Evolutionary conservation across 1,140 invertebrate species (phyloP).

Genomic region (Heterodera carotae): DNA sequence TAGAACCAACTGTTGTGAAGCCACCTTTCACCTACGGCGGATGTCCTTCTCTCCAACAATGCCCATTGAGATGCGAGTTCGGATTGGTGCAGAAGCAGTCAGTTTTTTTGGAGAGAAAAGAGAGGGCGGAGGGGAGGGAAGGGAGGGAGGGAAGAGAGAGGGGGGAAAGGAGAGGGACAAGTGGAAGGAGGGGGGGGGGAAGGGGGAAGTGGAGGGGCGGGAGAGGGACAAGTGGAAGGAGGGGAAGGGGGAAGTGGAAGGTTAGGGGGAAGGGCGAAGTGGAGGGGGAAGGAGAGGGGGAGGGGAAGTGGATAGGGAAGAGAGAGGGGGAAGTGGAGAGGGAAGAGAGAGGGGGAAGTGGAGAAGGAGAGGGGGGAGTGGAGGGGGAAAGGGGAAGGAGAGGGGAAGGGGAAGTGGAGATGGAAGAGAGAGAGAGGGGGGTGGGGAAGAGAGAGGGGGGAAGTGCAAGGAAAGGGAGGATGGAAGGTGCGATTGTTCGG

Average conservation of each 20-base stretch:
- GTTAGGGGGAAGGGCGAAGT: too few species aligned
- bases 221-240: background rate
- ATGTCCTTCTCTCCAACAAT: slow-evolving; percentile 37
- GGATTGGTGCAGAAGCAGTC: slow-evolving; percentile 38
- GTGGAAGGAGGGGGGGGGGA: too few species aligned
- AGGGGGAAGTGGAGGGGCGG: too few species aligned
- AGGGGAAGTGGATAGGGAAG: too few species aligned
- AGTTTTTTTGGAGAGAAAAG: background rate
- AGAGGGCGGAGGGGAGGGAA: too few species aligned
- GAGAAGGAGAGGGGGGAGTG: too few species aligned
- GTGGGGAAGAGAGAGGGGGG: background rate
- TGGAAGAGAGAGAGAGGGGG: background rate
- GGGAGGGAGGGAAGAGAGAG: too few species aligned
- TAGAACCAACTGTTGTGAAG: slow-evolving; percentile 41
- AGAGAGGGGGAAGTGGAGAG: background rate
- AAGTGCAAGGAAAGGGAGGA: too few species aligned
- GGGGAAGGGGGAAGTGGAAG: background rate
- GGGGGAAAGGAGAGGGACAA: too few species aligned
- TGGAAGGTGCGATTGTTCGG: background rate
- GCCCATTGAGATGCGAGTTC: slow-evolving; percentile 43
- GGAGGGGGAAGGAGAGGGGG: too few species aligned
- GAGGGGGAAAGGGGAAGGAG: too few species aligned
- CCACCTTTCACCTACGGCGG: slow-evolving; percentile 13
- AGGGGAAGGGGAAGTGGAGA: too few species aligned
- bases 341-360: background rate